Evolutionary conservation across 2,797 vertebrate genomes (phyloP).

Genomic region (Salarias fasciatus): DNA sequence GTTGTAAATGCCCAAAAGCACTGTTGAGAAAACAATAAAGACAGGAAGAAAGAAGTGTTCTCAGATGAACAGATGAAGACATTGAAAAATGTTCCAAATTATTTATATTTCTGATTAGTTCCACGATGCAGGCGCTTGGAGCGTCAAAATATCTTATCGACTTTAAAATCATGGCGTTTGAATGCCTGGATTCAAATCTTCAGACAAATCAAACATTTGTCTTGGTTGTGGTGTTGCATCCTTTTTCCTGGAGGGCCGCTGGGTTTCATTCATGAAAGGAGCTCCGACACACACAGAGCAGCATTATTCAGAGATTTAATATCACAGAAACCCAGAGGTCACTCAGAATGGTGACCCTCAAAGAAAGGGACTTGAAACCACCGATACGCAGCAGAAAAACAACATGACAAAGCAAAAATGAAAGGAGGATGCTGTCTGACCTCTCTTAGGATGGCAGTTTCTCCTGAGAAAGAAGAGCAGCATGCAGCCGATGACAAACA

Average conservation of each 20-base stretch:
- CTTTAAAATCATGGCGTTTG: no score
- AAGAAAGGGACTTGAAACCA: background rate
- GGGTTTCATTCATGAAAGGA: no score
- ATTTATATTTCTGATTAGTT: slow-evolving; percentile 38
- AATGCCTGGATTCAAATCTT: no score
- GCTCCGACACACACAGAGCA: no score
- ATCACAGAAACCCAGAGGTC: no score
- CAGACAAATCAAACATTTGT: no score
- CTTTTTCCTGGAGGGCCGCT: no score
- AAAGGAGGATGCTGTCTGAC: slow-evolving; percentile 63
- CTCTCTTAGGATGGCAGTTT: slow-evolving; percentile 89
- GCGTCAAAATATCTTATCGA: slow-evolving; percentile 4
- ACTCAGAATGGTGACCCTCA: no score
- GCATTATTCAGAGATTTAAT: no score
- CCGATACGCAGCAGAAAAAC: slow-evolving; percentile 1
- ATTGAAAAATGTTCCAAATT: slow-evolving; percentile 25
- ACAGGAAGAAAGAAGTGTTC: slow-evolving; percentile 18
- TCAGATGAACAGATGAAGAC: background rate
- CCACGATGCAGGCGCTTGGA: background rate
- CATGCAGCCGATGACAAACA: slow-evolving; percentile 89
- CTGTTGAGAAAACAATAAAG: slow-evolving; percentile 67
- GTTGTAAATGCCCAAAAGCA: slow-evolving; percentile 82
- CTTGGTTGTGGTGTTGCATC: no score
- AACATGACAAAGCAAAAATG: background rate
- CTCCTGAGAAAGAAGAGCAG: slow-evolving; percentile 88